Base-by-base conservation (phyloP, 2,888 invertebrate genomes). In the Metopia argyrocephala region DNA sequence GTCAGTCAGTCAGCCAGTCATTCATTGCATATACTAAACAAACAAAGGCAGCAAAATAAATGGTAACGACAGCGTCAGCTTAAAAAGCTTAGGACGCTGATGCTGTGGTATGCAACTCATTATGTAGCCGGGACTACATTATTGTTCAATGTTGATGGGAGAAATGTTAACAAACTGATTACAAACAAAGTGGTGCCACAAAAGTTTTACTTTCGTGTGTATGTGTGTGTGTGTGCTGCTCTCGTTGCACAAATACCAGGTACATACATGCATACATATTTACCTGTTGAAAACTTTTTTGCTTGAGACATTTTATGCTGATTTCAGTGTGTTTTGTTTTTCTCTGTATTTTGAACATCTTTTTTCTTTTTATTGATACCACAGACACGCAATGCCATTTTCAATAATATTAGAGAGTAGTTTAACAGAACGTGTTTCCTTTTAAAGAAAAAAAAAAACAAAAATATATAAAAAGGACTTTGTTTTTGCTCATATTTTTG, bases 341-440 rank as follows among this genome's bases (percentile, higher is more conserved):
- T 46, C 15, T 12, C 18, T 62, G 15, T 65, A 66, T 79, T 61
- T 38, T 23, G 45, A 62, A 18, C 61, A 64, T n/a, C n/a, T 38
- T 38, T 38, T 38, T 38, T 38, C 15, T 38, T 38, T 59, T 12
- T 69, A 23, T 38, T 64, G 66, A 76, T 73, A 59, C 73, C 76
- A 48, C 78, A 70, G 69, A 66, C 81, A 81, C 81, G 81, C 81
- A 75, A 81, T 78, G 61, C 62, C 56, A 70, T 73, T 78, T 81
- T 62, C 61, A 81, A 68, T 75, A 69, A 81, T 78, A 78, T 81
- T 80, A 76, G 76, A 80, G 80, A 76, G 64, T 76, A 76, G 76
- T 80, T 81, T 78, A 78, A 56, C 54, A 70, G 59, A 70, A 78
- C 78, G 78, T 78, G 78, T 70, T 78, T 71, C n/a, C 50, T 75